Evolutionary conservation across 2,888 invertebrate genomes (phyloP).

Genomic region (Acanthosepion pharaonis): DNA sequence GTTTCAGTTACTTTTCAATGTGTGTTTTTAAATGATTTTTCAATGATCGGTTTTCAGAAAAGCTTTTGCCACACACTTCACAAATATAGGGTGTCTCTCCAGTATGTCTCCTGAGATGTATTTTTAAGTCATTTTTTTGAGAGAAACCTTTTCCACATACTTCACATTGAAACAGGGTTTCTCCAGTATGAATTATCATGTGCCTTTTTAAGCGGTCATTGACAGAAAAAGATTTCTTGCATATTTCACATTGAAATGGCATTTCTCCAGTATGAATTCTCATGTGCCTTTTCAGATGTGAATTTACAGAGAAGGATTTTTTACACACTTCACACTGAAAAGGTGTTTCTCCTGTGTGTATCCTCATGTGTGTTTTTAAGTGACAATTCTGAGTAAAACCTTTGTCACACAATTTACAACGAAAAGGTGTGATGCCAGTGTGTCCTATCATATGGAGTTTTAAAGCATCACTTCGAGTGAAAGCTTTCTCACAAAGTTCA

Average conservation of each 20-base stretch:
- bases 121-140: not conserved
- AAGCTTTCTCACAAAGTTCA: conserved; percentile 52
- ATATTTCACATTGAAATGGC: not conserved
- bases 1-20: no score
- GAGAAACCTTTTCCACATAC: not conserved
- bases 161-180: not conserved
- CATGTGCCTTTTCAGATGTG: not conserved
- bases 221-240: conserved; percentile 15
- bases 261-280: not conserved
- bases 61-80: not conserved
- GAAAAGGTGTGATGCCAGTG: not conserved
- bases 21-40: no score
- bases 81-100: conserved; percentile 5
- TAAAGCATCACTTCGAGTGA: conserved; percentile 36
- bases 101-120: not conserved
- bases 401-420: not conserved
- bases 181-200: not conserved
- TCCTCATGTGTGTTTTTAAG: not conserved
- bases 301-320: conserved; percentile 4
- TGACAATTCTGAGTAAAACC: not conserved
- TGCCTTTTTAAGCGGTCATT: not conserved
- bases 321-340: not conserved
- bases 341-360: not conserved
- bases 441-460: not conserved
- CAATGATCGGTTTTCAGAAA: no score